A percentile compares a stretch with the other conserved stretches of the same genome.
phyloP scores from a whole-genome alignment of 2,113 vertebrate species.

The Equus przewalskii region DNA sequence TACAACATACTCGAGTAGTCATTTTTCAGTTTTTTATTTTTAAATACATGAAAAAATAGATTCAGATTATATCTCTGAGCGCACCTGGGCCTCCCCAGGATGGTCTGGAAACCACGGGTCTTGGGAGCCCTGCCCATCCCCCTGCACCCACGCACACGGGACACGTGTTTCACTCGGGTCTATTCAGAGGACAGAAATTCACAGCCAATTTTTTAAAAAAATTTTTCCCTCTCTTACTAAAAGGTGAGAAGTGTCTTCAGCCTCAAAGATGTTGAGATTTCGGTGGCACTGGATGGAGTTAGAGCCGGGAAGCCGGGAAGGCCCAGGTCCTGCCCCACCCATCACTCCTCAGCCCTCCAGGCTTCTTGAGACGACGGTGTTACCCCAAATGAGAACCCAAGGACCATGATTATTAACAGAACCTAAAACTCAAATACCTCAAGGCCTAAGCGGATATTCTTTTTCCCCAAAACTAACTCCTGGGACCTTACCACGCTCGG shows the following conservation, averaged over 20 bases:
- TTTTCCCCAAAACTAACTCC: not conserved
- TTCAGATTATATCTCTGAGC: not conserved
- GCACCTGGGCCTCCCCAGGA: not conserved
- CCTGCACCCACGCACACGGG: no score
- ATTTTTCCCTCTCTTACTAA: not conserved
- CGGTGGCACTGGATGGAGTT: not conserved
- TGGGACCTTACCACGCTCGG: not conserved
- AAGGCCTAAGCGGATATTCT: not conserved
- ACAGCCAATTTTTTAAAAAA: not conserved
- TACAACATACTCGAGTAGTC: not conserved
- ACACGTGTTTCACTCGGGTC: not conserved
- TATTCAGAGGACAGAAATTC: not conserved
- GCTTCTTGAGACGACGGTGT: not conserved
- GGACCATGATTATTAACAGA: not conserved
- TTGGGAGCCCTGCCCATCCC: not conserved
- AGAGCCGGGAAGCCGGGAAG: not conserved
- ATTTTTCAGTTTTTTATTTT: not conserved
- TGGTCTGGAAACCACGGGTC: not conserved
- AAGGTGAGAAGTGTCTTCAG: not conserved
- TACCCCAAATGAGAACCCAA: not conserved
- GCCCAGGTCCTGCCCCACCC: rapidly evolving
- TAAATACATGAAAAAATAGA: not conserved
- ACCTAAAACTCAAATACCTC: not conserved
- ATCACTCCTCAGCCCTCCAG: not conserved
- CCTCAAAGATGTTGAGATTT: not conserved